Conservation (phyloP, 2,113 vertebrate species). For the Acinonyx jubatus region DNA sequence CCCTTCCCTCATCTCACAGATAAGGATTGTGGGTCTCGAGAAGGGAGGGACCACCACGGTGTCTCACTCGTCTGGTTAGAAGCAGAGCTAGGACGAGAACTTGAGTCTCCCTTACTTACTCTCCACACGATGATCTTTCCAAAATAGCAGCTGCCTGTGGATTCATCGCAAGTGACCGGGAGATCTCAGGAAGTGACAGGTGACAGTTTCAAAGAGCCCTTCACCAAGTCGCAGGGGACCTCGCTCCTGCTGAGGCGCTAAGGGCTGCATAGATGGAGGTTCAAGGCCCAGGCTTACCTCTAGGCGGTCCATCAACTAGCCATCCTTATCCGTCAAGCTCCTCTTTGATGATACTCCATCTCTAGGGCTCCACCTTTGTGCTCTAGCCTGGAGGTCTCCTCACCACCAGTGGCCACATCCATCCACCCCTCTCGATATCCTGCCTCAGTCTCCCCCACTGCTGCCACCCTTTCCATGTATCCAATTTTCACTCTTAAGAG, state of each 20-base stretch:
- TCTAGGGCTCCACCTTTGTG: neutral
- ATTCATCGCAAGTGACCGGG: fast-evolving
- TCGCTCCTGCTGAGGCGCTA: neutral
- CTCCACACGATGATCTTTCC: neutral
- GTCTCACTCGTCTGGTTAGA: neutral
- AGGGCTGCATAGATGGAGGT: neutral
- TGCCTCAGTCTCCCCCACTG: neutral
- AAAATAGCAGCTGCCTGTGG: neutral
- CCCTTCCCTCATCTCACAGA: too few species aligned
- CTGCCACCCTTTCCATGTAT: neutral
- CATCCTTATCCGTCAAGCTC: neutral
- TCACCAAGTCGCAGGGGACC: neutral
- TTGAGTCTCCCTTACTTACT: neutral
- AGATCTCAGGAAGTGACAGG: neutral
- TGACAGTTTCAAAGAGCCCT: neutral
- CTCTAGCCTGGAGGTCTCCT: neutral
- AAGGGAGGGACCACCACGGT: fast-evolving
- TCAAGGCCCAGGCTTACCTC: neutral
- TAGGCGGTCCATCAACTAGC: neutral
- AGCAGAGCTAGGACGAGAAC: neutral
- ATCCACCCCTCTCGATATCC: neutral
- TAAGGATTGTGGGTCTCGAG: neutral
- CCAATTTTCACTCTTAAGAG: neutral
- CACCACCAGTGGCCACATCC: neutral
- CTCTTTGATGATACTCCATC: neutral